Evolutionary conservation across 2,888 invertebrate species (phyloP).

Genomic region (Drymonia ruficornis): DNA sequence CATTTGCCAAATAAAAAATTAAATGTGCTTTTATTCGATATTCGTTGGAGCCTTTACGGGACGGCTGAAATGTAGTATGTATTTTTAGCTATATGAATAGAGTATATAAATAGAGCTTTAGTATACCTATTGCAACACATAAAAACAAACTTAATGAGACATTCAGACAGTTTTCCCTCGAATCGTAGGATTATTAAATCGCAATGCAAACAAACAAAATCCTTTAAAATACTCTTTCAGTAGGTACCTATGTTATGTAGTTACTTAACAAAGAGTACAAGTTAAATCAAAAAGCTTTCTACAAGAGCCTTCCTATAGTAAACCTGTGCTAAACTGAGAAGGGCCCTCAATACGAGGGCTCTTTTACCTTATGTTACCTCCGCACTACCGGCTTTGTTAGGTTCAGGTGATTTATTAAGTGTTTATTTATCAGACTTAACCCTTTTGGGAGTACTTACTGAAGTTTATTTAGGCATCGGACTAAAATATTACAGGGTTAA

Average conservation of each 20-base stretch:
- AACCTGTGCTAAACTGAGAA: conserved; percentile 31
- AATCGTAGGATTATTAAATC: too few species aligned
- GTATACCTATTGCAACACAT: too few species aligned
- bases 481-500: neutral
- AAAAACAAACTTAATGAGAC: too few species aligned
- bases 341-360: conserved; percentile 46
- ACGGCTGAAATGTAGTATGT: neutral
- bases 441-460: conserved; percentile 15
- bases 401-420: conserved; percentile 27
- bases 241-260: too few species aligned
- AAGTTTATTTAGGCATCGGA: neutral
- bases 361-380: conserved; percentile 44
- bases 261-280: too few species aligned
- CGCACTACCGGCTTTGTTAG: conserved; percentile 29
- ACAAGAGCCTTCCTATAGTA: conserved; percentile 38
- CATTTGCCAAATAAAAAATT: conserved; percentile 8
- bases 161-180: too few species aligned
- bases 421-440: conserved; percentile 22
- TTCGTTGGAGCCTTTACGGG: conserved; percentile 6
- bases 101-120: too few species aligned
- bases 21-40: conserved; percentile 8
- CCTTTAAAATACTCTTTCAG: too few species aligned
- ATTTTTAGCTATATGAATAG: too few species aligned
- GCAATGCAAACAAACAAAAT: too few species aligned
- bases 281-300: conserved; percentile 27